Conservation (phyloP, 2,113 vertebrate species). For the Syngnathus scovelli region DNA sequence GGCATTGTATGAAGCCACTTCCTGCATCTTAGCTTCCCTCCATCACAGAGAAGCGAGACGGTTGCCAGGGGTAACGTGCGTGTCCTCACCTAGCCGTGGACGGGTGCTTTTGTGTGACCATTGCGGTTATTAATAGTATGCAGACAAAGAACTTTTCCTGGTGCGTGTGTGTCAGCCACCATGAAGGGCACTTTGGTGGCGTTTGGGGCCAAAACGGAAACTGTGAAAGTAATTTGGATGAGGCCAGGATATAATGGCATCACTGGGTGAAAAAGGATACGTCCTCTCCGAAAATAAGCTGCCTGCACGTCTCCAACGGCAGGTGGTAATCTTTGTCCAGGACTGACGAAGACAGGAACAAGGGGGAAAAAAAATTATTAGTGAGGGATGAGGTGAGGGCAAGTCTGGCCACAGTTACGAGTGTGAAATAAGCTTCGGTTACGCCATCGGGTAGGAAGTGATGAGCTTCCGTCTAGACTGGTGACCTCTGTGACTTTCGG, state of each 20-base stretch:
- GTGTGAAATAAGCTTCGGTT: constrained; percentile 15
- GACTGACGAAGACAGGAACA: constrained; percentile 45
- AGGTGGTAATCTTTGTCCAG: constrained; percentile 66
- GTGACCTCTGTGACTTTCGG: constrained; percentile 32
- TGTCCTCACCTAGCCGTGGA: constrained; percentile 64
- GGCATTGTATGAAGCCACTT: neutral
- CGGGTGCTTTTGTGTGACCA: constrained; percentile 63
- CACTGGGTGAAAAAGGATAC: constrained; percentile 65
- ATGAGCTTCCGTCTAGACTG: constrained; percentile 50
- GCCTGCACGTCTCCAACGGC: constrained; percentile 72
- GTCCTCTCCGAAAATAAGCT: constrained; percentile 70
- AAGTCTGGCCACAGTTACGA: constrained; percentile 25
- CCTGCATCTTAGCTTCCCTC: constrained; percentile 20
- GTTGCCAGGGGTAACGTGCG: constrained; percentile 18
- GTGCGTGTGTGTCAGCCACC: neutral
- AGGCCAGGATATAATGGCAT: neutral
- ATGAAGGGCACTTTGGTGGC: neutral
- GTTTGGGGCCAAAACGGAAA: neutral
- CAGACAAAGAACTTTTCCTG: constrained; percentile 54
- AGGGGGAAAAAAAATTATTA: constrained; percentile 4
- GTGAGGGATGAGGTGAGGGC: constrained; percentile 22
- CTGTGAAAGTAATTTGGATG: neutral
- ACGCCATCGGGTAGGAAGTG: constrained; percentile 26
- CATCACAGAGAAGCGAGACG: constrained; percentile 56
- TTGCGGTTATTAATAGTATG: constrained; percentile 66